Evolutionary conservation across 2,113 vertebrate species (phyloP).

Genomic region (Casuarius casuarius): DNA sequence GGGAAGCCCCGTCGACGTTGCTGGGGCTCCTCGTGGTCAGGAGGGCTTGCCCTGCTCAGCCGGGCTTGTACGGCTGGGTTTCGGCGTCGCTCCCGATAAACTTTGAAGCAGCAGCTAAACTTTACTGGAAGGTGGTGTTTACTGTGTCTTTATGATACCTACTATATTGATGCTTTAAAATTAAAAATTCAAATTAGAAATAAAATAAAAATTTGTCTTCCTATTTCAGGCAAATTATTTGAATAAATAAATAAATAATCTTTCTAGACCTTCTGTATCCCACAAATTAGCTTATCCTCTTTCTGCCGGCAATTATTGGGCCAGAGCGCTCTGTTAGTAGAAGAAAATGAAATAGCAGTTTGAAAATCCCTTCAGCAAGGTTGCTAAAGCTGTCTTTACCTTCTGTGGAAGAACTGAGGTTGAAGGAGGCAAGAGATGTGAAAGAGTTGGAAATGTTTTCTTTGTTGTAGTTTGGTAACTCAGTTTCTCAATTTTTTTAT

Average conservation of each 20-base stretch:
- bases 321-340: background rate
- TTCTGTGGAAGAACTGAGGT: background rate
- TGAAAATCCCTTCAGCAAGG: background rate
- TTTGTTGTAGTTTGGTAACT: background rate
- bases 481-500: background rate
- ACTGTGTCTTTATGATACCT: fast-evolving
- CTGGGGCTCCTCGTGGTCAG: too few species aligned
- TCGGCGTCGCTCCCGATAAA: background rate
- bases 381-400: background rate
- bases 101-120: background rate
- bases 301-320: background rate
- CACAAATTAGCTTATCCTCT: background rate
- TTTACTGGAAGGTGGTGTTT: background rate
- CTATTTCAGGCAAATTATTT: background rate
- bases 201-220: background rate
- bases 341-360: background rate
- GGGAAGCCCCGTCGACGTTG: too few species aligned
- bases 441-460: background rate
- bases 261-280: background rate
- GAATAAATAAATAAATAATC: background rate
- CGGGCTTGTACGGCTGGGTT: background rate
- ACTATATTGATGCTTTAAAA: background rate
- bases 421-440: background rate
- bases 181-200: background rate
- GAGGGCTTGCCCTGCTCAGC: fast-evolving